Evolutionary conservation across 2,113 vertebrate species (phyloP).

Genomic region (Vombatus ursinus): DNA sequence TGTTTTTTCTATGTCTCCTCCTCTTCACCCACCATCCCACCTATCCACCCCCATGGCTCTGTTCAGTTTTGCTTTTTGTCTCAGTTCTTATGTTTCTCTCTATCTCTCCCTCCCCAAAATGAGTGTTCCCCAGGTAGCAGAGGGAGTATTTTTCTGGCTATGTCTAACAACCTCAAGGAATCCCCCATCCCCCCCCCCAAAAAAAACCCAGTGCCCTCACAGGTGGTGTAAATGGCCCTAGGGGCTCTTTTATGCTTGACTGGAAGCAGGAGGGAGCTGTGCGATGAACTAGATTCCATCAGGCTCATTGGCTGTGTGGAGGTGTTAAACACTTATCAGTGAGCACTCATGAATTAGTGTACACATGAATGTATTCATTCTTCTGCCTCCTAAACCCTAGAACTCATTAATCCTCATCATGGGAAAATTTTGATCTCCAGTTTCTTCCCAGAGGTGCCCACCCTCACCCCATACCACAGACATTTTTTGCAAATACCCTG

Average conservation of each 20-base stretch:
- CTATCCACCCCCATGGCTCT: neutral
- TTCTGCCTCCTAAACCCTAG: neutral
- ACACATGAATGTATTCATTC: neutral
- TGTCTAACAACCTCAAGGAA: neutral
- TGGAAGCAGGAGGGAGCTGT: neutral
- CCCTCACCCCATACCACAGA: neutral
- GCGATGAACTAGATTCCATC: neutral
- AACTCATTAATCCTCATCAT: neutral
- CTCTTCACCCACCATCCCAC: neutral
- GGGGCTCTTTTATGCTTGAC: neutral
- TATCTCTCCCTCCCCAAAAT: neutral
- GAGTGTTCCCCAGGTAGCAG: neutral
- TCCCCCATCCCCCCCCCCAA: neutral
- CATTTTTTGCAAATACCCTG: neutral
- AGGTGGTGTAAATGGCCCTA: neutral
- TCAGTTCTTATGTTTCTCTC: neutral
- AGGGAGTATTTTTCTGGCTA: neutral
- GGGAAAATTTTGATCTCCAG: neutral
- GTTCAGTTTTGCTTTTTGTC: neutral
- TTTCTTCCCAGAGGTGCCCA: neutral
- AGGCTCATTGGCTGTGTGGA: neutral
- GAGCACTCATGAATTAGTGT: neutral
- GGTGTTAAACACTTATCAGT: neutral
- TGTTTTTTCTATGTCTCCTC: neutral
- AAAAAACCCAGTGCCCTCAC: neutral